Evolutionary conservation across 2,113 vertebrate species (phyloP).

Genomic region (Chlamydotis undulata): DNA sequence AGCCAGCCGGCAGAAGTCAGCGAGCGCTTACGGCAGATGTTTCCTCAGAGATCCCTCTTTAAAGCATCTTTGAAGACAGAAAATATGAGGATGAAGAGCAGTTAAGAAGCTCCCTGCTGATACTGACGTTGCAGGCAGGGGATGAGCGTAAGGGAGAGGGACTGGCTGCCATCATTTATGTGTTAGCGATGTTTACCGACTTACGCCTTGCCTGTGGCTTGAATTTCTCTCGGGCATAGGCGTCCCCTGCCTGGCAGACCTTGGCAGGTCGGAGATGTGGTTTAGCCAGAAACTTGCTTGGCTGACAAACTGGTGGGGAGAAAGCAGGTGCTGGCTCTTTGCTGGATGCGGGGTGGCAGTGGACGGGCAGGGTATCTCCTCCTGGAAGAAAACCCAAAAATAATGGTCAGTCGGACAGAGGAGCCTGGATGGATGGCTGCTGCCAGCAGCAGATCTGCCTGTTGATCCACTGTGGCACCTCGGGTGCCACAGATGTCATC

Average conservation of each 20-base stretch:
- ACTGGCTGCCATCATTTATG: fast-evolving
- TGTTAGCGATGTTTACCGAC: neutral
- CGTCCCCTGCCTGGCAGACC: slow-evolving; percentile 82
- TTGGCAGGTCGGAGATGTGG: slow-evolving; percentile 81
- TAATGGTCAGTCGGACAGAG: neutral
- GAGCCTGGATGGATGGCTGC: neutral
- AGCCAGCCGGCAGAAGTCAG: neutral
- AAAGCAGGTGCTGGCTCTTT: neutral
- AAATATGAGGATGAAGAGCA: fast-evolving
- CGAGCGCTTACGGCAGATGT: neutral
- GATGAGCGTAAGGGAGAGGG: neutral
- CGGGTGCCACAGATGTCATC: neutral
- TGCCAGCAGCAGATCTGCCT: neutral
- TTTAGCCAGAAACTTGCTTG: neutral
- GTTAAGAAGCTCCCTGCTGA: neutral
- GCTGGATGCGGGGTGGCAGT: slow-evolving; percentile 63
- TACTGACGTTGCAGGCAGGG: neutral
- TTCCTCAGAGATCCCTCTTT: neutral
- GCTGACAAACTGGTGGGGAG: neutral
- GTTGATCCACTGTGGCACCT: neutral
- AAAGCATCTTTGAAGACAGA: neutral
- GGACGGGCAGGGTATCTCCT: slow-evolving; percentile 77
- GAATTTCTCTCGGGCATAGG: slow-evolving; percentile 85
- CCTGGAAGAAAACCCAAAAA: slow-evolving; percentile 58
- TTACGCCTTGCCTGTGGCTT: slow-evolving; percentile 81